Conservation (phyloP, 2,888 invertebrate genomes). For the Synanthedon formicaeformis region DNA sequence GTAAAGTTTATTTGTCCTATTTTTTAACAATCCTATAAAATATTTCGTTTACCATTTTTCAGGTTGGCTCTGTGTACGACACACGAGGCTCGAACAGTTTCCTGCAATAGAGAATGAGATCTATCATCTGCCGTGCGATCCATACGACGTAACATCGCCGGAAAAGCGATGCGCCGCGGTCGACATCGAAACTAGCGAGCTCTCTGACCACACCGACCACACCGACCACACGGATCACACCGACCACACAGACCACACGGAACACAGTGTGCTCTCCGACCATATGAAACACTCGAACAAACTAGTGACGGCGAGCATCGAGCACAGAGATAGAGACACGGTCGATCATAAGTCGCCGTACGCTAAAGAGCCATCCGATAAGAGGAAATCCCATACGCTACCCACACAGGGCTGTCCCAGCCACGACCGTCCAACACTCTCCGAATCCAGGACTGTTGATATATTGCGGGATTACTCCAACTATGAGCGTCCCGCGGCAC, state of each 20-base stretch:
- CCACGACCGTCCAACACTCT: constrained; percentile 75
- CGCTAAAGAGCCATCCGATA: constrained; percentile 31
- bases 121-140: constrained; percentile 44
- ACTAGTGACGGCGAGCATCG: constrained; percentile 12
- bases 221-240: constrained; percentile 63
- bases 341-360: constrained; percentile 32
- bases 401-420: constrained; percentile 66
- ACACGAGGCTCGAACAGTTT: constrained; percentile 81
- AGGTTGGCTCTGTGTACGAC: constrained; percentile 83
- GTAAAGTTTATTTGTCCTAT: too few species aligned
- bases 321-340: constrained; percentile 30
- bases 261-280: constrained; percentile 53
- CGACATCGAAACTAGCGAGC: constrained; percentile 55
- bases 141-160: constrained; percentile 46
- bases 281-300: constrained; percentile 28
- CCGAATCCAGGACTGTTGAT: constrained; percentile 78
- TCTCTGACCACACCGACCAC: constrained; percentile 61
- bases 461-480: constrained; percentile 52
- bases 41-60: not conserved
- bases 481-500: constrained; percentile 37
- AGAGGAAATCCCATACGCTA: constrained; percentile 67
- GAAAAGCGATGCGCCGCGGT: constrained; percentile 37
- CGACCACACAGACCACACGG: constrained; percentile 56
- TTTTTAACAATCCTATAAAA: too few species aligned
- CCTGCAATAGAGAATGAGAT: constrained; percentile 79